Percentiles rank a stretch among this genome's conserved stretches.
These are phyloP conservation scores for Laothoe populi DNA, from an alignment of 2,888 invertebrate genomes.

Conservation along the genomic window DNA sequence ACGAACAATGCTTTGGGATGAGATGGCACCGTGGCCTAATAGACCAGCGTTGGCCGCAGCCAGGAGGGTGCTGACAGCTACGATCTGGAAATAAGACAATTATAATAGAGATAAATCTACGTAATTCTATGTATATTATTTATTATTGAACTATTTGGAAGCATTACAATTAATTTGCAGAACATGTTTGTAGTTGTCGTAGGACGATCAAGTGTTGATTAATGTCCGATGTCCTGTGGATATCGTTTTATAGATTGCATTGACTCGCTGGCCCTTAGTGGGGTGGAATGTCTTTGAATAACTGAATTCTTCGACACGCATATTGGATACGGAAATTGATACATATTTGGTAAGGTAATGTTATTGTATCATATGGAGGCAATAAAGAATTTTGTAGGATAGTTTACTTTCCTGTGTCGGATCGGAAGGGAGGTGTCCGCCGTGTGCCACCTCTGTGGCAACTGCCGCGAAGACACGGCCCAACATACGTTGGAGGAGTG, in stretches of 20 bases:
- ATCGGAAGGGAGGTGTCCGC: no score
- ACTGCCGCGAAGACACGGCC: no score
- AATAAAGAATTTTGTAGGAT: background rate
- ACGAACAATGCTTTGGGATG: conserved; percentile 30
- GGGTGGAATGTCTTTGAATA: conserved; percentile 28
- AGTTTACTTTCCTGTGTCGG: no score
- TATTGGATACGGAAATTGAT: conserved; percentile 26
- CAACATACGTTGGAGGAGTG: no score
- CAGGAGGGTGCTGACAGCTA: conserved; percentile 50
- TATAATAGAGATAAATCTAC: no score
- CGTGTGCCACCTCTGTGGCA: no score
- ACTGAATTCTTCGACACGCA: conserved; percentile 1
- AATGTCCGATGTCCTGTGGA: conserved; percentile 38
- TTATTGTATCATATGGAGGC: background rate
- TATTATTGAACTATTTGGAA: background rate
- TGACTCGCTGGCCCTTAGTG: conserved; percentile 2
- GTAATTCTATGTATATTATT: no score
- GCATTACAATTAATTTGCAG: conserved; percentile 47
- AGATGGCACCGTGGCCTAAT: conserved; percentile 32
- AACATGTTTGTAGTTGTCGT: conserved; percentile 46
- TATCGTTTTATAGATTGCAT: conserved; percentile 41
- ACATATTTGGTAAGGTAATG: background rate
- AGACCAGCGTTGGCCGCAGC: conserved; percentile 54
- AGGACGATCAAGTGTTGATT: conserved; percentile 43
- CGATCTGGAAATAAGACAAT: conserved; percentile 37